phyloP scores from a whole-genome alignment of 2,888 invertebrate species.

The Lycocerus yunnanus region DNA sequence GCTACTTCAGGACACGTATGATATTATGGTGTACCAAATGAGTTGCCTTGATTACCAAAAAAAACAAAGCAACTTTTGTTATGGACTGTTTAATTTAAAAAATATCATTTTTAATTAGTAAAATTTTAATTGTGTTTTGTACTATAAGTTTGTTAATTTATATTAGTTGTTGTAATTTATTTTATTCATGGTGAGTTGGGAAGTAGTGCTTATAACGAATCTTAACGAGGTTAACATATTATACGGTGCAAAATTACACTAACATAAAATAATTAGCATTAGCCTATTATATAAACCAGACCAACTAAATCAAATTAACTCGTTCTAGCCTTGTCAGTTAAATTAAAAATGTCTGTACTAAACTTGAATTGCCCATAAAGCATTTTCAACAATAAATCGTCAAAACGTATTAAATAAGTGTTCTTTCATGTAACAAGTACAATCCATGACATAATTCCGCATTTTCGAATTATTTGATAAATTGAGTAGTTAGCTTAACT shows the following conservation, averaged over 20 bases:
- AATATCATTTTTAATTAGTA: not conserved
- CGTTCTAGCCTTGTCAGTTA: not conserved
- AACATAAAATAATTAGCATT: not conserved
- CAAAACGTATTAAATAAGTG: not conserved
- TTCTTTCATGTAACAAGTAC: not conserved
- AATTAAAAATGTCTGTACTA: not conserved
- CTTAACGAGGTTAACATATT: not conserved
- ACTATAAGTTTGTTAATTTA: not conserved
- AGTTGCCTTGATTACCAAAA: too few relatives aligned
- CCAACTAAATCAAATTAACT: not conserved
- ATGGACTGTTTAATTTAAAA: not conserved
- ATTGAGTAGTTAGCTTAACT: not conserved
- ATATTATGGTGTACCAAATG: too few relatives aligned
- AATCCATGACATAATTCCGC: not conserved
- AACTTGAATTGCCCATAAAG: not conserved
- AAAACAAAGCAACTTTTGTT: not conserved
- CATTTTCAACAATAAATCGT: not conserved
- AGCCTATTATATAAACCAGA: not conserved
- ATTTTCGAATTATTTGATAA: not conserved
- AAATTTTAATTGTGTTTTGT: not conserved
- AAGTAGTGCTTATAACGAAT: not conserved
- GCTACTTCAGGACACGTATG: not conserved
- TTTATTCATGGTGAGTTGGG: not conserved
- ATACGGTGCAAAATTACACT: not conserved
- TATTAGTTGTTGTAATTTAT: not conserved